A percentile compares a stretch with the other conserved stretches of the same genome.
Evolutionary conservation across 1,140 invertebrate species (phyloP).

Genomic region (Sesamia nonagrioides): DNA sequence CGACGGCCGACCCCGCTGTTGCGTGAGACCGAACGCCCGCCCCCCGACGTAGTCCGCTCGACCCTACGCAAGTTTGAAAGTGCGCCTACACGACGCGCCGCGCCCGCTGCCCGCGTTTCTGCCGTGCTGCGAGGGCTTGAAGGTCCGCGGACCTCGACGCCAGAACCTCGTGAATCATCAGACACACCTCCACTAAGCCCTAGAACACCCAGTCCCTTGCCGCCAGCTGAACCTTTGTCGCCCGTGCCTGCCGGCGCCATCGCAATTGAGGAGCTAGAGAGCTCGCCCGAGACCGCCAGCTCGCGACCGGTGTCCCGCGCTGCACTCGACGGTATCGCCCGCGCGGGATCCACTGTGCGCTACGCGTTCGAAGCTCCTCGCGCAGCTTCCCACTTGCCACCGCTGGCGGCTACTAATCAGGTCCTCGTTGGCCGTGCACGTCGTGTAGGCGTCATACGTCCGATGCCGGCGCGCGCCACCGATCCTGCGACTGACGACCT

Average conservation of each 20-base stretch:
- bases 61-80: slow-evolving; percentile 94
- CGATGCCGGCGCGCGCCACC: slow-evolving; percentile 84
- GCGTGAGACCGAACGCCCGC: slow-evolving; percentile 93
- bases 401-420: slow-evolving; percentile 78
- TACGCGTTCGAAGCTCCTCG: slow-evolving; percentile 87
- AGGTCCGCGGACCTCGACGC: slow-evolving; percentile 72
- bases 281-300: slow-evolving; percentile 44
- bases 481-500: slow-evolving; percentile 52
- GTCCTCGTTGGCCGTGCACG: slow-evolving; percentile 73
- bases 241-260: neutral
- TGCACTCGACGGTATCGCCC: slow-evolving; percentile 90
- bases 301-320: slow-evolving; percentile 85
- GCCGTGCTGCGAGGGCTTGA: slow-evolving; percentile 75
- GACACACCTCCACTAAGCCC: slow-evolving; percentile 29
- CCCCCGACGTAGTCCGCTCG: slow-evolving; percentile 94
- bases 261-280: slow-evolving; percentile 24
- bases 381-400: slow-evolving; percentile 87
- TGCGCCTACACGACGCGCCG: slow-evolving; percentile 87
- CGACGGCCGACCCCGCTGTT: slow-evolving; percentile 91
- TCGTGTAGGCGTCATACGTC: slow-evolving; percentile 89
- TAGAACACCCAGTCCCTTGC: slow-evolving; percentile 71
- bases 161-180: slow-evolving; percentile 70
- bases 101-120: slow-evolving; percentile 75
- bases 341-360: slow-evolving; percentile 89
- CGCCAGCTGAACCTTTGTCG: slow-evolving; percentile 53